These are phyloP conservation scores for Phocoena phocoena DNA, from an alignment of 2,113 vertebrate genomes.

Conservation along the genomic window DNA sequence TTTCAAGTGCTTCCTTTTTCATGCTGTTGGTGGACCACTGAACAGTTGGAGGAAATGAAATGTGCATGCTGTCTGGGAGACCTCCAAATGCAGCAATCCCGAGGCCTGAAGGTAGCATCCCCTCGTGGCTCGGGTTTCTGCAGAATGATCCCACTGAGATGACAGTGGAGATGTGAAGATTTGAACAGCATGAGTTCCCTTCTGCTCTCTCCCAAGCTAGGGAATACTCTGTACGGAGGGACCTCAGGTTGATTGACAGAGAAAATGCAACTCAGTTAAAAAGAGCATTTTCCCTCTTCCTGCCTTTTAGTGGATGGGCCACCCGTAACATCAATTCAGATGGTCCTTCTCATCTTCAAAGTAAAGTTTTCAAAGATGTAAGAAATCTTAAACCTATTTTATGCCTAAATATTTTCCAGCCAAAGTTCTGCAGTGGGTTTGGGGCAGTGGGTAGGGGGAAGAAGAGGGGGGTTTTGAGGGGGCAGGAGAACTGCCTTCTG, in stretches of 20 bases:
- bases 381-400: background rate
- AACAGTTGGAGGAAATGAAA: background rate
- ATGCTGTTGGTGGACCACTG: background rate
- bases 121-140: background rate
- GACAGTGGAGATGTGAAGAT: constrained; percentile 6
- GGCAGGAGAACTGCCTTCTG: background rate
- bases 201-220: background rate
- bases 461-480: background rate
- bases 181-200: background rate
- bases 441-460: too few relatives aligned
- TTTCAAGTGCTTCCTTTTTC: background rate
- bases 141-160: background rate
- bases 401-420: background rate
- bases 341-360: background rate
- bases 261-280: background rate
- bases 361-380: background rate
- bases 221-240: background rate
- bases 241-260: constrained; percentile 7
- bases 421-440: background rate
- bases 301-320: background rate
- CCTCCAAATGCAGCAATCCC: background rate
- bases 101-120: background rate
- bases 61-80: background rate
- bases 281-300: background rate
- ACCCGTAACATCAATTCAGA: background rate